Percentiles rank a stretch among this genome's conserved stretches.
Conservation (phyloP, 2,113 vertebrate genomes). For the Neopipo cinnamomea region DNA sequence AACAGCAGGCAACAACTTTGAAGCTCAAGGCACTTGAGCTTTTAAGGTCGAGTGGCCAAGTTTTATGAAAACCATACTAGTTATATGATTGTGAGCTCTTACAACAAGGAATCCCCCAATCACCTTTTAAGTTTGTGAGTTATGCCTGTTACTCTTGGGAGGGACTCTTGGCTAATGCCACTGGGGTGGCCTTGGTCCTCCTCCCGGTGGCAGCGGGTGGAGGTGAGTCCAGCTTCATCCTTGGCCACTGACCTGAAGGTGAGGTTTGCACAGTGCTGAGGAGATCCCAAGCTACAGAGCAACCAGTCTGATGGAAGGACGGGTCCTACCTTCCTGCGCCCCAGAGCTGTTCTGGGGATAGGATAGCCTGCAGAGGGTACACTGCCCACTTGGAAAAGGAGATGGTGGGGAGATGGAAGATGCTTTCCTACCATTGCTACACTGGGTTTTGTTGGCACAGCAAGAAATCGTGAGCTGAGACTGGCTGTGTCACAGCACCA, state of each 20-base stretch:
- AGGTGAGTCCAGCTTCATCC: neutral
- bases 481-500: neutral
- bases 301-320: neutral
- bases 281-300: neutral
- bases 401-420: neutral
- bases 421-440: neutral
- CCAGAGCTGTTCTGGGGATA: neutral
- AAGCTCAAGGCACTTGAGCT: neutral
- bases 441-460: neutral
- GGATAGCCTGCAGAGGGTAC: accelerated
- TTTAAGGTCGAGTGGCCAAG: neutral
- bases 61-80: neutral
- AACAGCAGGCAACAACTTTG: neutral
- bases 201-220: neutral
- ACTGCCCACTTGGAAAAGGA: neutral
- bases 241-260: neutral
- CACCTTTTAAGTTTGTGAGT: neutral
- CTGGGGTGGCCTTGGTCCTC: neutral
- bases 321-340: neutral
- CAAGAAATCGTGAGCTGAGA: neutral
- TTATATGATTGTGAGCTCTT: neutral
- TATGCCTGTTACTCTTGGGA: neutral
- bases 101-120: neutral
- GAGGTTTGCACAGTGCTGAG: neutral
- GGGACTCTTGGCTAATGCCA: accelerated